Percentiles rank a stretch among this genome's conserved stretches.
These are phyloP conservation scores for Drosophila buzzatii DNA, from an alignment of 2,888 invertebrate species.

Conservation along the genomic window DNA sequence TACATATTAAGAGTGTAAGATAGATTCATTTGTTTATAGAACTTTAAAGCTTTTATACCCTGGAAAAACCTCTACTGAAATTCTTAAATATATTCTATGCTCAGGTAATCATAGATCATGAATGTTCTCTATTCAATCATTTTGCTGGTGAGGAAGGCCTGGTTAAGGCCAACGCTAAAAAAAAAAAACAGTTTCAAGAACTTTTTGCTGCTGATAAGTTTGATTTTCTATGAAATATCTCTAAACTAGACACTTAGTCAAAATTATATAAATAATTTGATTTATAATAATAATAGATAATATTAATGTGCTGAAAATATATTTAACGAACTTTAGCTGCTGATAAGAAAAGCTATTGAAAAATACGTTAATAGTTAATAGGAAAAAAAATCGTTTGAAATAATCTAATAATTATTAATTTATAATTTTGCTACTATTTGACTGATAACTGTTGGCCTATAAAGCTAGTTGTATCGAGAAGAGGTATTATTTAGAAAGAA, in stretches of 20 bases:
- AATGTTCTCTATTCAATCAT: neutral
- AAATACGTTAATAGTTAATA: neutral
- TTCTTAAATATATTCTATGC: neutral
- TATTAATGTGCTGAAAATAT: neutral
- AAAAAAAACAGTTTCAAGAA: neutral
- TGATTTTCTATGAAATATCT: neutral
- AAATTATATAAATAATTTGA: neutral
- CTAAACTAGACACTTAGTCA: neutral
- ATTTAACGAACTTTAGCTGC: neutral
- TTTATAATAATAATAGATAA: slow-evolving; percentile 1
- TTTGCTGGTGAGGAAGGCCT: neutral
- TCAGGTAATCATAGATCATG: neutral
- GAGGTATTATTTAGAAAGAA: neutral
- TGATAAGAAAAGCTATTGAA: neutral
- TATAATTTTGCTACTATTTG: neutral
- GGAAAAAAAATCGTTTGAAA: neutral
- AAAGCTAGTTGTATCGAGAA: neutral
- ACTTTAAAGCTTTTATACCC: no score
- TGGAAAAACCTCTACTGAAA: no score
- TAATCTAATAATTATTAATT: slow-evolving; percentile 4
- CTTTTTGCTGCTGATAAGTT: slow-evolving; percentile 1
- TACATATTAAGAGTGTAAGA: neutral
- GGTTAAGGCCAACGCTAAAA: neutral
- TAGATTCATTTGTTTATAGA: no score
- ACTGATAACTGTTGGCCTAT: neutral